These are phyloP conservation scores for Drosophila siamana DNA, from an alignment of 2,888 invertebrate genomes.

Conservation along the genomic window DNA sequence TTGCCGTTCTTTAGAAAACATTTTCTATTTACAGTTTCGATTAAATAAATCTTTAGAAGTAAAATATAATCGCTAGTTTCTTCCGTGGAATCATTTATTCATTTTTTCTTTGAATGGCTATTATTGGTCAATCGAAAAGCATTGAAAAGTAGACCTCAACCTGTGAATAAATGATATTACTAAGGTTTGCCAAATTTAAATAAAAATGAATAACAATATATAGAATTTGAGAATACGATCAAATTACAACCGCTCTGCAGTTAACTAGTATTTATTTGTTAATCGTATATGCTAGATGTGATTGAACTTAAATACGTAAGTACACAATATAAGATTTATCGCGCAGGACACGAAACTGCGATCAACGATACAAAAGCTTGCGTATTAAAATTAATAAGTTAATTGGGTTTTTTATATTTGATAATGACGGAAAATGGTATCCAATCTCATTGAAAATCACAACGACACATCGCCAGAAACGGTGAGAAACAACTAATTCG, in stretches of 20 bases:
- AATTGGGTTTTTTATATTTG: conserved; percentile 62
- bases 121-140: too few relatives aligned
- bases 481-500: conserved; percentile 60
- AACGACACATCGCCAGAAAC: conserved; percentile 53
- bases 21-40: too few relatives aligned
- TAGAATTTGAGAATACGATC: conserved; percentile 8
- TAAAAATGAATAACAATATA: background rate
- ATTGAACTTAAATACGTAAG: conserved; percentile 46
- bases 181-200: background rate
- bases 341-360: conserved; percentile 57
- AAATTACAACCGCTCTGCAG: conserved; percentile 39
- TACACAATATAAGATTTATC: conserved; percentile 49
- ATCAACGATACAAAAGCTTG: conserved; percentile 53
- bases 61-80: too few relatives aligned
- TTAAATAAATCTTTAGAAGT: too few relatives aligned
- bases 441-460: conserved; percentile 77
- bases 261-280: conserved; percentile 30
- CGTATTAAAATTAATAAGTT: conserved; percentile 72
- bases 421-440: conserved; percentile 62
- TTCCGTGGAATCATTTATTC: too few relatives aligned
- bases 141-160: too few relatives aligned
- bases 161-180: too few relatives aligned
- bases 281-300: conserved; percentile 22
- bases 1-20: too few relatives aligned
- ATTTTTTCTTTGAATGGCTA: too few relatives aligned